Conservation (phyloP, 2,888 invertebrate genomes). For the Oligia fasciuncula region DNA sequence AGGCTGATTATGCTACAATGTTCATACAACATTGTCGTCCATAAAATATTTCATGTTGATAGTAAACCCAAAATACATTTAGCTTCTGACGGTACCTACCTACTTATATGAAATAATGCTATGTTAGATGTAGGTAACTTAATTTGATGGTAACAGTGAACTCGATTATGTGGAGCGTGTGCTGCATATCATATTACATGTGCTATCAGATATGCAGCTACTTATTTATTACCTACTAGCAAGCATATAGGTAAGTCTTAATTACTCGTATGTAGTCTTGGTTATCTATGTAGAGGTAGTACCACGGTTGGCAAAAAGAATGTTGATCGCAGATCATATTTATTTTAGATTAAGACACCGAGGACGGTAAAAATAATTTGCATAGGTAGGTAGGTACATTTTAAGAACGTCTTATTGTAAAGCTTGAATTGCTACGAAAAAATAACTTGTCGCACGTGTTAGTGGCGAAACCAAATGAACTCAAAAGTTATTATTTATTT, state of each 20-base stretch:
- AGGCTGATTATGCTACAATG: not conserved
- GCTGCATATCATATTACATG: constrained; percentile 16
- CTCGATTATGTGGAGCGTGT: constrained; percentile 22
- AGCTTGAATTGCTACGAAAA: not conserved
- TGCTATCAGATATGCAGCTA: not conserved
- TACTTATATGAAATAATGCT: not conserved
- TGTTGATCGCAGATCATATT: not conserved
- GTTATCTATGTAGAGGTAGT: not conserved
- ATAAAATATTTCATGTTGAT: not conserved
- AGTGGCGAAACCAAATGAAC: not conserved
- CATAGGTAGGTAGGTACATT: not conserved
- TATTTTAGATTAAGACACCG: not conserved
- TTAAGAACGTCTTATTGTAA: not conserved
- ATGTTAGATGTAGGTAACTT: not conserved
- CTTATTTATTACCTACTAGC: not conserved
- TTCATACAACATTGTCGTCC: not conserved
- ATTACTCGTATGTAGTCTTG: not conserved
- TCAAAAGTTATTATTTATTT: no score
- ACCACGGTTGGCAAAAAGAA: not conserved
- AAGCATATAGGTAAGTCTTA: not conserved
- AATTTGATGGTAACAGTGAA: constrained; percentile 23
- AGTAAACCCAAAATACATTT: not conserved
- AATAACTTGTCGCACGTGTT: not conserved
- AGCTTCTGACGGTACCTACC: not conserved
- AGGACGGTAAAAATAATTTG: not conserved